Conservation (phyloP, 2,113 vertebrate genomes). For the Calidris pygmaea region DNA sequence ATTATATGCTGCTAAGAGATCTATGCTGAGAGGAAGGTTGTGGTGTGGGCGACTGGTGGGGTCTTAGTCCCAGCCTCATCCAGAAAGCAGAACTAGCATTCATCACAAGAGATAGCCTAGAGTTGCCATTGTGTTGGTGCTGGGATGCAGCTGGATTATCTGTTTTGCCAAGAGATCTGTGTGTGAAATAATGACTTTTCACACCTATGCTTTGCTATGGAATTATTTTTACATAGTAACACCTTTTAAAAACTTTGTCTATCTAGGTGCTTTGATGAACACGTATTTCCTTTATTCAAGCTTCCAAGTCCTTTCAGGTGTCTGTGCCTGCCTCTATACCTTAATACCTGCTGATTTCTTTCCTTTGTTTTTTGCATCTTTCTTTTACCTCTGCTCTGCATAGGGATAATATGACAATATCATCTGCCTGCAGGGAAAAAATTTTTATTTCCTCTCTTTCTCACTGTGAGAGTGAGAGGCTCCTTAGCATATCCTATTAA, state of each 20-base stretch:
- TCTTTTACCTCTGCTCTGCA: neutral
- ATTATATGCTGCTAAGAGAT: neutral
- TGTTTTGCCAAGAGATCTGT: neutral
- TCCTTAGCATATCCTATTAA: neutral
- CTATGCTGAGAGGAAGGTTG: neutral
- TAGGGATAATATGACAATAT: neutral
- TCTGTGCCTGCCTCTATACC: neutral
- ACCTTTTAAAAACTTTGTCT: neutral
- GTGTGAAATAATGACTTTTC: neutral
- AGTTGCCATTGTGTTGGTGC: neutral
- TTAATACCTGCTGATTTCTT: neutral
- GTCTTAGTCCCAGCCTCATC: neutral
- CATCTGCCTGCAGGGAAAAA: neutral
- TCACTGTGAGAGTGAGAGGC: neutral
- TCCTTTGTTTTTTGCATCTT: neutral
- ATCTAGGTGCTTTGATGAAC: neutral
- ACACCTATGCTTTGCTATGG: neutral
- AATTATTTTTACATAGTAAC: neutral
- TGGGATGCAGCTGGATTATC: neutral
- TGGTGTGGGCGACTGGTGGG: neutral
- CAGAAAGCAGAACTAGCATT: neutral
- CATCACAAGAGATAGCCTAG: neutral
- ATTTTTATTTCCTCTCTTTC: neutral
- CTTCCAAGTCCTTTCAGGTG: neutral
- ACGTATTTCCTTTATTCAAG: neutral